These are phyloP conservation scores for Hemichromis elongatus DNA, from an alignment of 2,113 vertebrate genomes.

Conservation along the genomic window DNA sequence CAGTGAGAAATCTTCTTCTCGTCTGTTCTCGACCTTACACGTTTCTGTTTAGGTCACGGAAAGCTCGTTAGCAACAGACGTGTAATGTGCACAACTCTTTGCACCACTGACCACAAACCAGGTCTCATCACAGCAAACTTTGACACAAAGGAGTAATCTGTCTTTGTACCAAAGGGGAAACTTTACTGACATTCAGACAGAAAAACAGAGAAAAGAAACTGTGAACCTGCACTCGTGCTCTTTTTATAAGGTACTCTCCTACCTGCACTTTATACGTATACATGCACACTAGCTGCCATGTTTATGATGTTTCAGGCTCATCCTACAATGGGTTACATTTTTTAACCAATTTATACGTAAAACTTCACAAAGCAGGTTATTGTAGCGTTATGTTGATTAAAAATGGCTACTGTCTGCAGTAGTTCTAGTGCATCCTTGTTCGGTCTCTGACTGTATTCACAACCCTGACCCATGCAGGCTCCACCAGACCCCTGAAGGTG, in stretches of 20 bases:
- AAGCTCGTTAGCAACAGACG: neutral
- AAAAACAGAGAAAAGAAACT: neutral
- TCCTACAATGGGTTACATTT: too few relatives aligned
- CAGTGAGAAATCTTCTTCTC: neutral
- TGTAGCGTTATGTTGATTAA: too few relatives aligned
- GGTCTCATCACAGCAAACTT: neutral
- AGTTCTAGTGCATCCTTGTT: neutral
- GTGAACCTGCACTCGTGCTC: neutral
- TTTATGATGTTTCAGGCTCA: neutral
- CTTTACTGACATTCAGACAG: neutral
- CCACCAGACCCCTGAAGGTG: too few relatives aligned
- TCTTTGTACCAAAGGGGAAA: neutral
- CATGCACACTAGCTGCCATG: neutral
- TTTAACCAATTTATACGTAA: too few relatives aligned
- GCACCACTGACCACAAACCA: neutral
- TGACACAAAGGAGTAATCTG: neutral
- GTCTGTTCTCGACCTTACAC: neutral
- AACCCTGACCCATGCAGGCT: too few relatives aligned
- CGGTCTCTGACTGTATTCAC: neutral
- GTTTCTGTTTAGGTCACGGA: neutral
- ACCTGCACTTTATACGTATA: neutral
- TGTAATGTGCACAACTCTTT: neutral
- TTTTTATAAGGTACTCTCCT: neutral
- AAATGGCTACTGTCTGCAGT: neutral
- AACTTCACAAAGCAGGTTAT: neutral